Evolutionary conservation across 2,113 vertebrate species (phyloP).

Genomic region (Chaetura pelagica): DNA sequence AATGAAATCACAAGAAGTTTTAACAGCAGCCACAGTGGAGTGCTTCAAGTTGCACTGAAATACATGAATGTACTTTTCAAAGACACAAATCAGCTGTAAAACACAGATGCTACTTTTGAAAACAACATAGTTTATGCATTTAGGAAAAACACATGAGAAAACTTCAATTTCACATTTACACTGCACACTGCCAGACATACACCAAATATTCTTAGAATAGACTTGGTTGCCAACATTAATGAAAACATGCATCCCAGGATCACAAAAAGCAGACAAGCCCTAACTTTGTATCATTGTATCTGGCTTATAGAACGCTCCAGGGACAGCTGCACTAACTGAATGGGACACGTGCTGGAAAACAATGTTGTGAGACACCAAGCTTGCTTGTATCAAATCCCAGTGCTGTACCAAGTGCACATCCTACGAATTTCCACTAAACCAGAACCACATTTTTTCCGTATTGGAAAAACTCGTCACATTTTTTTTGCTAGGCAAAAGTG

Average conservation of each 20-base stretch:
- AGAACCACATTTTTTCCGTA: neutral
- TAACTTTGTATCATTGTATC: neutral
- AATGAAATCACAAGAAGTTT: neutral
- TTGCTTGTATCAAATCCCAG: neutral
- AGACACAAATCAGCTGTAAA: neutral
- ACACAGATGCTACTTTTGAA: neutral
- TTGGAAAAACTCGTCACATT: neutral
- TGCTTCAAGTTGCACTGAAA: neutral
- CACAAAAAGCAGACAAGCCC: neutral
- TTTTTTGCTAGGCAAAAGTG: neutral
- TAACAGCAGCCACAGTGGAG: neutral
- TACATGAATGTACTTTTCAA: neutral
- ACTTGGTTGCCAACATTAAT: neutral
- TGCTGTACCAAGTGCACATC: neutral
- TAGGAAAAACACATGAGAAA: neutral
- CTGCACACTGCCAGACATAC: neutral
- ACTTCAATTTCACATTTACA: neutral
- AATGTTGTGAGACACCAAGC: rapidly evolving
- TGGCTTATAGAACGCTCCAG: neutral
- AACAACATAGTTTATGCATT: neutral
- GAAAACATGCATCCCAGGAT: neutral
- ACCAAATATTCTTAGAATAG: neutral
- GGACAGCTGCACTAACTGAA: neutral
- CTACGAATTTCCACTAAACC: neutral
- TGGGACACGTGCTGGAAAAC: neutral